Percentiles rank a stretch among this genome's conserved stretches.
Evolutionary conservation across 1,140 invertebrate genomes (phyloP).

Genomic region (Diorhabda sublineata): DNA sequence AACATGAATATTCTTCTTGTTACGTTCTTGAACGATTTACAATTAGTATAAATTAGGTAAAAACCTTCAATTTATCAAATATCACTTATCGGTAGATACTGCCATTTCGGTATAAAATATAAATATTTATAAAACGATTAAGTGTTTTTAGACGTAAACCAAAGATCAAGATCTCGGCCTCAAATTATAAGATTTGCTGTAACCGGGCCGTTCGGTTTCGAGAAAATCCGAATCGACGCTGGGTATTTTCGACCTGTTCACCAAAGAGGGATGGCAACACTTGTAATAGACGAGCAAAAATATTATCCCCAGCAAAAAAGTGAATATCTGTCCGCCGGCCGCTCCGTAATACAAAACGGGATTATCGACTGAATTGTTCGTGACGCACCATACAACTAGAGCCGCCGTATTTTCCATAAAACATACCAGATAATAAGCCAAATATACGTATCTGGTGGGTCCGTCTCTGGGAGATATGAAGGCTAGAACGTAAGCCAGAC

Average conservation of each 20-base stretch:
- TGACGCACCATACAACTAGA: constrained; percentile 49
- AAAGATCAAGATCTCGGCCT: constrained; percentile 41
- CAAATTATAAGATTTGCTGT: constrained; percentile 41
- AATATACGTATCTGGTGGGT: constrained; percentile 49
- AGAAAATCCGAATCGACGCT: constrained; percentile 25
- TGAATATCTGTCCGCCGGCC: constrained; percentile 40
- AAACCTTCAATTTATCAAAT: too few relatives aligned
- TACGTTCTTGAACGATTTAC: too few relatives aligned
- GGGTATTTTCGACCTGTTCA: constrained; percentile 37
- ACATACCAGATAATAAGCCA: constrained; percentile 50
- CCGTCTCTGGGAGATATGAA: constrained; percentile 51
- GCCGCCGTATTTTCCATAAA: constrained; percentile 51
- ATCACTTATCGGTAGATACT: too few relatives aligned
- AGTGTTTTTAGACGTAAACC: constrained; percentile 32
- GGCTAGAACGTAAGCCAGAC: constrained; percentile 48
- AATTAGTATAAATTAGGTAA: too few relatives aligned
- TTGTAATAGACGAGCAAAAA: constrained; percentile 52
- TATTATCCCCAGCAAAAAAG: constrained; percentile 49
- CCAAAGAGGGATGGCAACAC: constrained; percentile 49
- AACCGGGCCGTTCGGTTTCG: constrained; percentile 41
- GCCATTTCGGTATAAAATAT: too few relatives aligned
- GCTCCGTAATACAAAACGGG: constrained; percentile 46
- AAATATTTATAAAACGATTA: not conserved
- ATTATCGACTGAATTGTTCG: constrained; percentile 43
- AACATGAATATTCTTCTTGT: too few relatives aligned